Evolutionary conservation across 2,888 invertebrate genomes (phyloP).

Genomic region (Melanotus villosus): DNA sequence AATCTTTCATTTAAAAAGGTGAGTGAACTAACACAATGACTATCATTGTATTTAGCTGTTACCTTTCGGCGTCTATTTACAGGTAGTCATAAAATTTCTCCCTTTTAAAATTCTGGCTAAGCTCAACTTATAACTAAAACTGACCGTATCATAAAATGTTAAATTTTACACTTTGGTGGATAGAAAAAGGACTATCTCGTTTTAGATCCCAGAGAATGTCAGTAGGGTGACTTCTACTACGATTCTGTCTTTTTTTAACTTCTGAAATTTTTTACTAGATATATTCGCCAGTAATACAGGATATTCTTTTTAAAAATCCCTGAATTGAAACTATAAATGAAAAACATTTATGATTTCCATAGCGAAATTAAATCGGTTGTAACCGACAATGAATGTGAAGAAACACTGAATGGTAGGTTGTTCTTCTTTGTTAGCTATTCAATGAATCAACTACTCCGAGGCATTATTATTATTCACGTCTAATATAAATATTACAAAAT

Average conservation of each 20-base stretch:
- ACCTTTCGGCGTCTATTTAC: conserved; percentile 10
- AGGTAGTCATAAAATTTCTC: conserved; percentile 6
- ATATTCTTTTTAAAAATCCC: too few species aligned
- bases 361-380: neutral
- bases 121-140: neutral
- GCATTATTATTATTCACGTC: conserved; percentile 41
- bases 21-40: conserved; percentile 12
- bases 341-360: neutral
- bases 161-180: too few species aligned
- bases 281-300: too few species aligned
- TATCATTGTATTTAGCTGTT: conserved; percentile 14
- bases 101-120: neutral
- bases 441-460: conserved; percentile 36
- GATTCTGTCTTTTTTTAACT: too few species aligned
- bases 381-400: conserved; percentile 15
- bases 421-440: conserved; percentile 31
- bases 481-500: conserved; percentile 42
- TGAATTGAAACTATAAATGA: too few species aligned
- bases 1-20: too few species aligned
- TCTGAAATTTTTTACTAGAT: too few species aligned
- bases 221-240: too few species aligned
- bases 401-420: conserved; percentile 32
- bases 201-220: too few species aligned
- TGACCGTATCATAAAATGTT: too few species aligned
- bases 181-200: too few species aligned